These are phyloP conservation scores for Azemiops feae DNA, from an alignment of 2,113 vertebrate species.

Conservation along the genomic window DNA sequence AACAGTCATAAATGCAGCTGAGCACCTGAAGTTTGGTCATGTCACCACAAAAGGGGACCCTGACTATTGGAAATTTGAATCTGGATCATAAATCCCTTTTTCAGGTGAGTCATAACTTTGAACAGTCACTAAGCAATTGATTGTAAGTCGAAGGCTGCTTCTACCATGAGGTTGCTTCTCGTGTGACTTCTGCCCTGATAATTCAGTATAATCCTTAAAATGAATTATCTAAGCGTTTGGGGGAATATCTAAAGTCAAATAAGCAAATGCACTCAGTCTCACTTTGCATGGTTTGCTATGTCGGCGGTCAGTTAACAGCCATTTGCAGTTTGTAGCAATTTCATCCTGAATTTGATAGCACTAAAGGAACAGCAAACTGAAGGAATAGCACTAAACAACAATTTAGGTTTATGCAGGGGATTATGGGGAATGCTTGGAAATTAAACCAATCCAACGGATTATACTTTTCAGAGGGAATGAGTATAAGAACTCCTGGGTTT, in stretches of 20 bases:
- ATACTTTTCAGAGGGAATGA: background rate
- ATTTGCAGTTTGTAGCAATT: background rate
- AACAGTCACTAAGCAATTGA: background rate
- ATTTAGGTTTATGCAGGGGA: background rate
- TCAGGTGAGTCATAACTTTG: background rate
- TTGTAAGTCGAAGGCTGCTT: background rate
- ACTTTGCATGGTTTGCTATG: background rate
- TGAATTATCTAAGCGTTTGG: background rate
- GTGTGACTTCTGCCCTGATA: background rate
- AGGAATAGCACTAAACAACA: background rate
- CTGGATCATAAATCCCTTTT: background rate
- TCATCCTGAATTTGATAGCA: background rate
- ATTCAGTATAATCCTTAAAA: background rate
- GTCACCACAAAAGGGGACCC: fast-evolving
- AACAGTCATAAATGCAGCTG: background rate
- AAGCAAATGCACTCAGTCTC: background rate
- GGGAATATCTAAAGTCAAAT: background rate
- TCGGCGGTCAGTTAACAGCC: background rate
- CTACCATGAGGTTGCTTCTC: background rate
- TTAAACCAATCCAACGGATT: fast-evolving
- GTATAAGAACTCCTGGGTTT: background rate
- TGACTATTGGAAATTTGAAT: background rate
- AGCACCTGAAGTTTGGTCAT: background rate
- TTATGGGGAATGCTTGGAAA: background rate
- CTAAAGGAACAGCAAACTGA: no score